These are phyloP conservation scores for Chironomus tepperi DNA, from an alignment of 1,140 invertebrate genomes.

Conservation along the genomic window DNA sequence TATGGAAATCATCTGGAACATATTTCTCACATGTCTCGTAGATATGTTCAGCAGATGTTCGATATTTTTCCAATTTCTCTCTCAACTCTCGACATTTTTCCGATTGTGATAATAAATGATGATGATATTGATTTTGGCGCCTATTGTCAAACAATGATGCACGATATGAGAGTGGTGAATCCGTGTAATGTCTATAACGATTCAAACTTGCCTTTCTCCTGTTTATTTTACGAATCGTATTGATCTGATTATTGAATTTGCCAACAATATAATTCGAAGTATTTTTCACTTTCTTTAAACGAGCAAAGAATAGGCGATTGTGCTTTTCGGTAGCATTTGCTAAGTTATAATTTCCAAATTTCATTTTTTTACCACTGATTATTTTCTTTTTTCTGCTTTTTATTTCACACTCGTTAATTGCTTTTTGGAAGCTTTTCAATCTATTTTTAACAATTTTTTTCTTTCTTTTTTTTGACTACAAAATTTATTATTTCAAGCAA, in stretches of 20 bases:
- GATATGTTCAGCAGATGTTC: background rate
- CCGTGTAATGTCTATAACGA: background rate
- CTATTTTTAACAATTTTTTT: background rate
- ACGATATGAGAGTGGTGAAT: conserved; percentile 36
- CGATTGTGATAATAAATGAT: conserved; percentile 25
- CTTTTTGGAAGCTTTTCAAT: background rate
- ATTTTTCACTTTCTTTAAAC: conserved; percentile 32
- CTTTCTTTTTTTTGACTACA: background rate
- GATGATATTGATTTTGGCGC: background rate
- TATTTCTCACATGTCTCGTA: background rate
- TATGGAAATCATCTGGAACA: background rate
- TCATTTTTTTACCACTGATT: conserved; percentile 39
- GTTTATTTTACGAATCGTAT: conserved; percentile 26
- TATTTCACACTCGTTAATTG: conserved; percentile 1
- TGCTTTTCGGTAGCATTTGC: conserved; percentile 44
- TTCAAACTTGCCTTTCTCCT: background rate
- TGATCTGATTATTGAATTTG: conserved; percentile 32
- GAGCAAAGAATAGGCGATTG: conserved; percentile 31
- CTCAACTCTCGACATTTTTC: conserved; percentile 24
- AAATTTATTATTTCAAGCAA: conserved; percentile 8
- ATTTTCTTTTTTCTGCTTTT: conserved; percentile 6
- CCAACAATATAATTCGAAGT: conserved; percentile 34
- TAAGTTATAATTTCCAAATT: conserved; percentile 50
- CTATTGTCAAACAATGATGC: conserved; percentile 33
- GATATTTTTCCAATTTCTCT: conserved; percentile 22